Base-by-base conservation (phyloP, 2,888 invertebrate genomes). In the Phlogophora meticulosa region DNA sequence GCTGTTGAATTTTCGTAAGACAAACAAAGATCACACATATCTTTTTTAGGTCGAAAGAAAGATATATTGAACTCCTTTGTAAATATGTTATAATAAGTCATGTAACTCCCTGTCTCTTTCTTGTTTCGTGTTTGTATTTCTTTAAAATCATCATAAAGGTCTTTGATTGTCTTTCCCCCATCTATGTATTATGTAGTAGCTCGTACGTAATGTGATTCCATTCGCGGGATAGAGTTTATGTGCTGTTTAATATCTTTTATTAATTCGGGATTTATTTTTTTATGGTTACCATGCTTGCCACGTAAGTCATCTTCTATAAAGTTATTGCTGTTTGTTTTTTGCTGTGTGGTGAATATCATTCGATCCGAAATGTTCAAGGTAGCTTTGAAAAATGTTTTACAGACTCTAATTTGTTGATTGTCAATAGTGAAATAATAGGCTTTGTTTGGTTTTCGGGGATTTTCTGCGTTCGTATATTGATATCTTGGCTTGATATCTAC, bases 1-100 rank as follows among this genome's bases (percentile, higher is more conserved):
- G 28, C 48, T 1, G 48, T 28, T 28, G 48, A n/a, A n/a, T n/a
- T n/a, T n/a, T n/a, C n/a, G n/a, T 48, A 48, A 15, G 48, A 48
- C 17, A 61, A 20, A 57, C 65, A 70, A 5, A 60, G 45, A 48
- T 70, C 70, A 22, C 70, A n/a, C n/a, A n/a, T n/a, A n/a, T n/a
- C n/a, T 53, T 70, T 70, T 61, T 60, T 56, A 7, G 69, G 56
- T 2, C 17, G 42, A 28, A 43, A 55, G 15, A 34, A 65, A 58
- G 36, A 58, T 52, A 22, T 58, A 38, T 7, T n/a, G n/a, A n/a
- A n/a, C n/a, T n/a, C n/a, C n/a, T n/a, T n/a, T n/a, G n/a, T n/a
- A n/a, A n/a, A n/a, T n/a, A n/a, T n/a, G 43, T 43, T 43, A 43
- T 64, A 64, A 17, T 56, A 64, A 11, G 51, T 49, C 24, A 49